Conservation (phyloP, 2,113 vertebrate genomes). For the Microtus ochrogaster region DNA sequence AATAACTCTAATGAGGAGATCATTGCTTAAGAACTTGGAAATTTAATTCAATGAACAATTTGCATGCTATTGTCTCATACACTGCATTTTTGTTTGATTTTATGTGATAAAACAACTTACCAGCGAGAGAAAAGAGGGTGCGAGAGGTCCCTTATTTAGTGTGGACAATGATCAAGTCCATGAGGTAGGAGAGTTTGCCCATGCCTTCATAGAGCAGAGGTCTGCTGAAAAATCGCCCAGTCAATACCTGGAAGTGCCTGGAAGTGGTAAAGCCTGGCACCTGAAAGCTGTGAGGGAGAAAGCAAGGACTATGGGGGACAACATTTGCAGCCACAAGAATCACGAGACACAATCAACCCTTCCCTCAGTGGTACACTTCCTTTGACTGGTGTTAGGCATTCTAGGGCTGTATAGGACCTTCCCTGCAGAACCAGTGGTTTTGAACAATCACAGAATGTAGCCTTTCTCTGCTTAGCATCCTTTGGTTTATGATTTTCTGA, state of each 20-base stretch:
- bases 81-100: not conserved
- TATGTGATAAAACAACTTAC: not conserved
- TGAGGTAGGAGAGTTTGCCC: too few species aligned
- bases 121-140: not conserved
- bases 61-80: not conserved
- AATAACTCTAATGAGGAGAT: not conserved
- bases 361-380: not conserved
- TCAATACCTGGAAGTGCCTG: not conserved
- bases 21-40: not conserved
- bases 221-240: not conserved
- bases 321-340: not conserved
- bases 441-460: not conserved
- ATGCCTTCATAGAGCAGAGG: not conserved
- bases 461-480: not conserved
- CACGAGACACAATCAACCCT: rapidly evolving
- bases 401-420: not conserved
- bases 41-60: not conserved
- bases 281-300: not conserved
- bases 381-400: not conserved
- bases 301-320: rapidly evolving
- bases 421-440: rapidly evolving
- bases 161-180: not conserved
- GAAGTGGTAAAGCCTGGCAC: not conserved
- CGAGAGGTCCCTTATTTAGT: not conserved
- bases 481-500: not conserved